Base-by-base conservation (phyloP, 2,797 vertebrate species). In the Rhincodon typus region DNA sequence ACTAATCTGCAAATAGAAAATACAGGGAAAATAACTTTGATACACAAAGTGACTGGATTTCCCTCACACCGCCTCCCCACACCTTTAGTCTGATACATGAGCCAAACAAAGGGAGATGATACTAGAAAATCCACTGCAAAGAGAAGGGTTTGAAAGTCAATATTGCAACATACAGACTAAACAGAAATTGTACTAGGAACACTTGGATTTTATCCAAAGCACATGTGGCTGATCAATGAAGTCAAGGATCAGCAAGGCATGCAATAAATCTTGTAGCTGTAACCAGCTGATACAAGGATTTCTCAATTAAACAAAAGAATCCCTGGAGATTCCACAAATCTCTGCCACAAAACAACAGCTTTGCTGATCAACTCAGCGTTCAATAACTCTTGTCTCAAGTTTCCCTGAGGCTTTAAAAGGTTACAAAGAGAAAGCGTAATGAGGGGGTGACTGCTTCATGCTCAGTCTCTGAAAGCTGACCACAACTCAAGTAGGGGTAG, bases 201-300 rank as follows among this genome's bases (percentile, higher is more conserved):
- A 90, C 15, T 3, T 34, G 25, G 15, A 34, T 27, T 30, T 62
- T 66, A 62, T 87, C n/a, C 1, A 90, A 91, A 91, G 57, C 88
- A 67, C 82, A 67, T 91, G 88, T n/a, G 57, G 57, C 57, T n/a
- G 57, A 6, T 91, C 88, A 91, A 25, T 93, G 69, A 93, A 93
- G 17, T 42, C 90, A 67, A 67, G n/a, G 62, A 21, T 93, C 62
- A 67, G 62, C 66, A 93, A 38, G 38, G 13, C 21, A 10, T 38
- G 34, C 62, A 93, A 93, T 17, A 42, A 69, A 25, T 38, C 66
- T 19, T 69, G 19, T 69, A 27, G n/a, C n/a, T 69, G 23, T 93
- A 25, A 93, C 62, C 90, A 93, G 42, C 66, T 34, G 66, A 21
- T 42, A 19, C 34, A 91, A 62, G 57, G 53, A 34, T 38, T 66